A percentile compares a stretch with the other conserved stretches of the same genome.
phyloP scores from a whole-genome alignment of 2,113 vertebrate genomes.

The Caranx melampygus region DNA sequence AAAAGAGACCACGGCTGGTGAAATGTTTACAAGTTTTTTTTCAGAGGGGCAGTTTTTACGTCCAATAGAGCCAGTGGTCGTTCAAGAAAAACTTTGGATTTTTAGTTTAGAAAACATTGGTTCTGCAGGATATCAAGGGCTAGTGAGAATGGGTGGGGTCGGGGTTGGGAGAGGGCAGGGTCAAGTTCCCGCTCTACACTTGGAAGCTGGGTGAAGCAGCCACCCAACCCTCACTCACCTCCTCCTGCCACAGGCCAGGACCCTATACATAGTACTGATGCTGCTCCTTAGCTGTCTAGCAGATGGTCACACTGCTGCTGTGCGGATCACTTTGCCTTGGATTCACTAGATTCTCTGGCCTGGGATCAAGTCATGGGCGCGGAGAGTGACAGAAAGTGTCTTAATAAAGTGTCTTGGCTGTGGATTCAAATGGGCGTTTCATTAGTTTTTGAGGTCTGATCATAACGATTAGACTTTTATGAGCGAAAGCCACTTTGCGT shows the following conservation, averaged over 20 bases:
- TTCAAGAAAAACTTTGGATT: neutral
- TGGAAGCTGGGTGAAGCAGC: slow-evolving; percentile 61
- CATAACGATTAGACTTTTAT: slow-evolving; percentile 36
- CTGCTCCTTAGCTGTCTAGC: slow-evolving; percentile 83
- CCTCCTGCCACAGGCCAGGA: slow-evolving; percentile 59
- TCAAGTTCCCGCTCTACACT: slow-evolving; percentile 73
- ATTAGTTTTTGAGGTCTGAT: slow-evolving; percentile 45
- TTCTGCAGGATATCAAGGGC: slow-evolving; percentile 3
- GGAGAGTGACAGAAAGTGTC: slow-evolving; percentile 58
- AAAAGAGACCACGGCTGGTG: neutral
- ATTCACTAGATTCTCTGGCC: slow-evolving; percentile 79
- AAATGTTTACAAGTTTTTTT: neutral
- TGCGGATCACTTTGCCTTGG: slow-evolving; percentile 83
- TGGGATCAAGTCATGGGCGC: slow-evolving; percentile 65
- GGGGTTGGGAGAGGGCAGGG: slow-evolving; percentile 59
- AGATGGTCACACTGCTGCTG: slow-evolving; percentile 83
- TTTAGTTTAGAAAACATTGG: neutral
- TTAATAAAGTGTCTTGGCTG: slow-evolving; percentile 38
- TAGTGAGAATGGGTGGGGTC: slow-evolving; percentile 32
- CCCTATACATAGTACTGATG: slow-evolving; percentile 88
- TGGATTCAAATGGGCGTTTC: slow-evolving; percentile 13
- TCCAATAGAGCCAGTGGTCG: neutral
- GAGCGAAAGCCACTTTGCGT: slow-evolving; percentile 1
- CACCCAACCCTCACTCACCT: slow-evolving; percentile 65
- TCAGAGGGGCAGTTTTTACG: neutral